Conservation (phyloP, 1,140 invertebrate genomes). For the Drosophila nebulosa region DNA sequence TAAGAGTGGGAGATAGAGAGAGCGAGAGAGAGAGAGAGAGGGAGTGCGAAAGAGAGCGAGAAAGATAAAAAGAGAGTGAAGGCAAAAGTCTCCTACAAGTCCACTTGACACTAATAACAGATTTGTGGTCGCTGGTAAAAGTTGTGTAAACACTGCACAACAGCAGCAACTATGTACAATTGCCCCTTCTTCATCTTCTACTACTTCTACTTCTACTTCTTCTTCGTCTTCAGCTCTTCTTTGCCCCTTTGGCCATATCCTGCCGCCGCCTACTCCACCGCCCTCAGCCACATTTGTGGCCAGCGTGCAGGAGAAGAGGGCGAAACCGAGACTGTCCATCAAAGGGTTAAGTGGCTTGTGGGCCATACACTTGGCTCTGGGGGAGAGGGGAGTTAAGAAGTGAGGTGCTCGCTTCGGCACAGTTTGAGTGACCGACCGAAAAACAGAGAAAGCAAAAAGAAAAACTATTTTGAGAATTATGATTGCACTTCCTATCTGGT, state of each 20-base stretch:
- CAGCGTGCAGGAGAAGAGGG: conserved; percentile 4
- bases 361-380: conserved; percentile 6
- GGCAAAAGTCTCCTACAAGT: conserved; percentile 61
- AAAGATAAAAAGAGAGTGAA: conserved; percentile 38
- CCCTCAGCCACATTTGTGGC: conserved; percentile 51
- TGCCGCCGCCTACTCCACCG: too few relatives aligned
- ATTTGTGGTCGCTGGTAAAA: conserved; percentile 67
- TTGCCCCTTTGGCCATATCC: neutral
- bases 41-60: neutral
- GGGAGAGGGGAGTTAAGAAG: neutral
- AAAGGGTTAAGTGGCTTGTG: conserved; percentile 65
- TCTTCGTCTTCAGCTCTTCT: neutral
- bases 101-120: conserved; percentile 76
- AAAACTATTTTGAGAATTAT: conserved; percentile 34
- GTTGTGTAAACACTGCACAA: conserved; percentile 64
- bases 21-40: neutral
- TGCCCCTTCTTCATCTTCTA: neutral
- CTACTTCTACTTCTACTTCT: neutral
- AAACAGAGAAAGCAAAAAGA: neutral
- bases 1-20: neutral
- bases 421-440: conserved; percentile 19
- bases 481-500: conserved; percentile 21
- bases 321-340: conserved; percentile 48
- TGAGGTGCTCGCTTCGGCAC: conserved; percentile 16
- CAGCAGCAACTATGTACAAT: conserved; percentile 22